Evolutionary conservation across 2,113 vertebrate species (phyloP).

Genomic region (Leuciscus idus): DNA sequence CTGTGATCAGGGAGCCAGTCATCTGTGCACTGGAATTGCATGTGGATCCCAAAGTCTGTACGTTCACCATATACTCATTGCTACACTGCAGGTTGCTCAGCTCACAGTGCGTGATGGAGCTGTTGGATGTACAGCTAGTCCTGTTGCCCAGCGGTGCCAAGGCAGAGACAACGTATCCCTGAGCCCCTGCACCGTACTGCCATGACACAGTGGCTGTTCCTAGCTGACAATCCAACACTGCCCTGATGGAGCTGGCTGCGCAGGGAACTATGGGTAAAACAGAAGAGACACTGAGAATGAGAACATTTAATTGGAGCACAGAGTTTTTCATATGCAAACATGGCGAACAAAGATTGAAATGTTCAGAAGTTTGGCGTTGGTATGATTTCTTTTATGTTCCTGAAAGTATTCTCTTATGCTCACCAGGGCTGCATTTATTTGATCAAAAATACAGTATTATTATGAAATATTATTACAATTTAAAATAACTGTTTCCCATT

Average conservation of each 20-base stretch:
- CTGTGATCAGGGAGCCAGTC: slow-evolving; percentile 63
- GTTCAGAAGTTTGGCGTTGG: too few relatives aligned
- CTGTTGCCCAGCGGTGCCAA: slow-evolving; percentile 45
- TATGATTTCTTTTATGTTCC: too few relatives aligned
- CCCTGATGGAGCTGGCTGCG: slow-evolving; percentile 49
- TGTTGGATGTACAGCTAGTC: slow-evolving; percentile 57
- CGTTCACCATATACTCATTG: slow-evolving; percentile 63
- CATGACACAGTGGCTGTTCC: slow-evolving; percentile 55
- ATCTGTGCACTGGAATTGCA: slow-evolving; percentile 66
- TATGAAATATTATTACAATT: too few relatives aligned
- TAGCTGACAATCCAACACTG: slow-evolving; percentile 57
- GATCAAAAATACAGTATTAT: too few relatives aligned
- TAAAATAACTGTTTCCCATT: too few relatives aligned
- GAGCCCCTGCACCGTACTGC: slow-evolving; percentile 56
- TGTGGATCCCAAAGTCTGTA: slow-evolving; percentile 58
- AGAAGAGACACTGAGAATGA: not conserved
- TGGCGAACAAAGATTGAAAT: not conserved
- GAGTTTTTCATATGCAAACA: not conserved
- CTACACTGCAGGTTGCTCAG: slow-evolving; percentile 63
- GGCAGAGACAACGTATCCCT: slow-evolving; percentile 53
- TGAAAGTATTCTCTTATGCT: too few relatives aligned
- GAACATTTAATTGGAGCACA: not conserved
- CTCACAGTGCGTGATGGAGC: slow-evolving; percentile 63
- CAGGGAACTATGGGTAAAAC: slow-evolving; percentile 63
- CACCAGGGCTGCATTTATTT: too few relatives aligned